These are phyloP conservation scores for Drosophila tanythrix DNA, from an alignment of 2,888 invertebrate genomes.

Conservation along the genomic window DNA sequence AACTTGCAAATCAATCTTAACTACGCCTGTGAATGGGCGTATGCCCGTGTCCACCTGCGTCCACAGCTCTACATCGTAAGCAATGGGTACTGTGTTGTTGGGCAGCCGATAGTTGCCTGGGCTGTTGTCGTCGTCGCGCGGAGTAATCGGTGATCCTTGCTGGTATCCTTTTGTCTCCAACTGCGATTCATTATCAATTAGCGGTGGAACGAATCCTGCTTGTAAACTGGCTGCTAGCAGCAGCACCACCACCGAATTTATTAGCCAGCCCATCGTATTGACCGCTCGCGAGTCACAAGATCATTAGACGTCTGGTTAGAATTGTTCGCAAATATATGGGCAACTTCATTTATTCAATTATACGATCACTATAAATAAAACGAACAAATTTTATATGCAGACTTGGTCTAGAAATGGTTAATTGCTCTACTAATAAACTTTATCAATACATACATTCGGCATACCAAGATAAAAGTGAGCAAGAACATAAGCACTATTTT, in stretches of 20 bases:
- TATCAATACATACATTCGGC: neutral
- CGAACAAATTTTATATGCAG: constrained; percentile 36
- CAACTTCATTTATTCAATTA: constrained; percentile 34
- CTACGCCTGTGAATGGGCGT: constrained; percentile 67
- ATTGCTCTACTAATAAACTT: neutral
- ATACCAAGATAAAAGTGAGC: constrained; percentile 19
- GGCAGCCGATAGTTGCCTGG: constrained; percentile 86
- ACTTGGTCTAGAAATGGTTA: constrained; percentile 29
- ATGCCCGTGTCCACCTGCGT: constrained; percentile 74
- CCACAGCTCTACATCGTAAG: constrained; percentile 85
- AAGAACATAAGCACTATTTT: constrained; percentile 4
- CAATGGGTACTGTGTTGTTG: constrained; percentile 85
- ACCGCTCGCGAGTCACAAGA: constrained; percentile 20
- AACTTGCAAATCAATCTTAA: constrained; percentile 68
- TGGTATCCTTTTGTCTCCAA: constrained; percentile 58
- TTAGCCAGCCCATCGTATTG: constrained; percentile 53
- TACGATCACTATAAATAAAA: constrained; percentile 8
- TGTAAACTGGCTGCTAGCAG: constrained; percentile 44
- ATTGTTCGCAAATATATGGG: constrained; percentile 50
- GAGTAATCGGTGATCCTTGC: constrained; percentile 1
- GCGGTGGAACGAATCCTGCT: constrained; percentile 39
- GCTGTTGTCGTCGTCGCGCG: constrained; percentile 53
- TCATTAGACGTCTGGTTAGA: constrained; percentile 15
- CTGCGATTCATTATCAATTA: constrained; percentile 34
- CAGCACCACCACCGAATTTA: constrained; percentile 34